Base-by-base conservation (phyloP, 2,888 invertebrate genomes). In the Drosophila multiciliata region DNA sequence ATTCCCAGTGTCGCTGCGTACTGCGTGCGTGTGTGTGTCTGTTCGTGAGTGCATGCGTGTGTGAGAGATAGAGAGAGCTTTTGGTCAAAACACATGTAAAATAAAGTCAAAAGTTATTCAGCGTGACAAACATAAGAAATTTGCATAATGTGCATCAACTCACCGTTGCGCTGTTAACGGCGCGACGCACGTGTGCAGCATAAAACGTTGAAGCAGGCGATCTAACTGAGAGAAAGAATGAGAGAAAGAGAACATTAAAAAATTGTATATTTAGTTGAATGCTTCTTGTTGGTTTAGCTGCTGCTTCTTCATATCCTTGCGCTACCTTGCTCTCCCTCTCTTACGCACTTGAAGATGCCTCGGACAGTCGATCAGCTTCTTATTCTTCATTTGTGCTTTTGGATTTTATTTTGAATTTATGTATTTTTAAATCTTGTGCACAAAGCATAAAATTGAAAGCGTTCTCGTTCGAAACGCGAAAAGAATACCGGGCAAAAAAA, bases 351-450 rank as follows among this genome's bases (percentile, higher is more conserved):
- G 35, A 48, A 78, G 64, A 71, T 66, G 62, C 75, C 57, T 73
- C 78, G 67, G 59, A 61, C 68, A 61, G 32, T 45, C 57, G 12
- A 15, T 42, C 32, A 59, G 68, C 62, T 73, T 70, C 52, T 74
- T 45, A n/a, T 66, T 75, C 60, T 76, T 71, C 42, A 67, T 45
- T 63, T 61, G 20, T 68, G 62, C 52, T 57, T 45, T 78, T 59
- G 36, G 66, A 40, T 75, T 75, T 67, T 52, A 64, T 74, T 78
- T 78, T 67, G 65, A 71, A 80, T 82, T 75, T 74, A 88, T 86
- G 78, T 86, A 83, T 88, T 88, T 88, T 74, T 72, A 83, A 85
- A 88, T 66, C 67, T 59, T 68, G 72, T 68, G 69, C 64, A 70
- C 76, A 82, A 83, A 73, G 78, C 69, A 83, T 78, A 85, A 80